These are phyloP conservation scores for Drosophila tripunctata DNA, from an alignment of 2,888 invertebrate genomes.

Conservation along the genomic window DNA sequence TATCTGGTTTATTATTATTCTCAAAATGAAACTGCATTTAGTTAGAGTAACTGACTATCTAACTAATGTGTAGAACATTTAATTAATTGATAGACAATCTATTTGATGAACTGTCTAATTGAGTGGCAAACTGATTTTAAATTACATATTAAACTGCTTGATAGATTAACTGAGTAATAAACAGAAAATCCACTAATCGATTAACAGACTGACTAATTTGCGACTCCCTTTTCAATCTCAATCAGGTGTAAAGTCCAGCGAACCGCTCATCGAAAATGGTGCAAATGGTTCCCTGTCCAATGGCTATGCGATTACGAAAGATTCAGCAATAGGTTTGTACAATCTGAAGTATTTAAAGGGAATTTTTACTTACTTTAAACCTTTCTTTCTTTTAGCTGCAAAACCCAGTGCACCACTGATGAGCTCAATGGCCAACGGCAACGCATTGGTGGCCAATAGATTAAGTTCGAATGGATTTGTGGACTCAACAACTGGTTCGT, in stretches of 20 bases:
- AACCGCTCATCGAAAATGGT: constrained; percentile 32
- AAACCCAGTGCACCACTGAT: constrained; percentile 60
- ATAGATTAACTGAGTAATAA: too few relatives aligned
- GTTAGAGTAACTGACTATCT: too few relatives aligned
- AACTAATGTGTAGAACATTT: too few relatives aligned
- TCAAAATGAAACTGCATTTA: too few relatives aligned
- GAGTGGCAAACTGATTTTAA: too few relatives aligned
- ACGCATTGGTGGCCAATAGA: constrained; percentile 52
- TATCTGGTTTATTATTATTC: too few relatives aligned
- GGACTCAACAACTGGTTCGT: constrained; percentile 76
- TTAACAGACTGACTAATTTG: too few relatives aligned
- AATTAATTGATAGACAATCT: too few relatives aligned
- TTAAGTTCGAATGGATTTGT: constrained; percentile 63
- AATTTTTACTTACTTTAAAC: not conserved
- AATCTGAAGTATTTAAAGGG: not conserved
- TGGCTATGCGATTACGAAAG: constrained; percentile 31
- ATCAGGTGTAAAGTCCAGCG: constrained; percentile 29
- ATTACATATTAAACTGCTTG: too few relatives aligned
- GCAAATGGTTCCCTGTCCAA: constrained; percentile 40
- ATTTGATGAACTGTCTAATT: too few relatives aligned
- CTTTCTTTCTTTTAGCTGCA: constrained; percentile 9
- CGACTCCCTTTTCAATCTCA: not conserved
- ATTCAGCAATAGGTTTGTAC: constrained; percentile 33
- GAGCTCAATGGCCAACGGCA: constrained; percentile 20
- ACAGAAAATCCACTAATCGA: too few relatives aligned